Percentiles rank a stretch among this genome's conserved stretches.
Evolutionary conservation across 2,797 vertebrate genomes (phyloP).

Genomic region (Acipenser oxyrinchus): DNA sequence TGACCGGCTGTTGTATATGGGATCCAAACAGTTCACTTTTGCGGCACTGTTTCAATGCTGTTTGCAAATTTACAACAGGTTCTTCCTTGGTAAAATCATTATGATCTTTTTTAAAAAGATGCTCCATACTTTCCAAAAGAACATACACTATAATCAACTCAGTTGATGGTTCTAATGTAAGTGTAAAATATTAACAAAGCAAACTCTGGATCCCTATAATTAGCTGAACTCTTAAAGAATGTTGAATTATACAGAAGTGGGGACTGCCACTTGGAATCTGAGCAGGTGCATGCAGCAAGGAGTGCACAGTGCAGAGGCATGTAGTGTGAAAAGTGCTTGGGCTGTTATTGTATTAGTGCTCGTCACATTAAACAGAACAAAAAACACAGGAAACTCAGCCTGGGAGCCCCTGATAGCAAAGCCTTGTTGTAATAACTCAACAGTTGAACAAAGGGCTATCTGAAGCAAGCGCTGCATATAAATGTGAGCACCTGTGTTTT

Average conservation of each 20-base stretch:
- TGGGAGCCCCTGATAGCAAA: conserved; percentile 4
- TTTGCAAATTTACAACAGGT: no score
- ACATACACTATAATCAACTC: conserved; percentile 37
- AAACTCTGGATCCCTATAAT: conserved; percentile 37
- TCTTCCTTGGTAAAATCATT: no score
- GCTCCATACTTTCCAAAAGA: conserved; percentile 21
- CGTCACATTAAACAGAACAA: conserved; percentile 46
- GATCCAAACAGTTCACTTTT: no score
- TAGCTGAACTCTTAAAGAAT: conserved; percentile 33
- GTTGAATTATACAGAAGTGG: conserved; percentile 25
- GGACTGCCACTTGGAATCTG: background rate
- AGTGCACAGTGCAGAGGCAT: conserved; percentile 4
- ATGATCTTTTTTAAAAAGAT: no score
- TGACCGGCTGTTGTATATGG: no score
- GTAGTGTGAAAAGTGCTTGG: conserved; percentile 11
- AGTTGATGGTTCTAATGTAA: background rate
- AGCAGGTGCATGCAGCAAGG: background rate
- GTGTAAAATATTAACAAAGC: background rate
- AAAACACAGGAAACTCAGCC: conserved; percentile 8
- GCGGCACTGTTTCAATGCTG: no score
- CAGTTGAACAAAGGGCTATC: background rate
- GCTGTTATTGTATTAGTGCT: conserved; percentile 37
- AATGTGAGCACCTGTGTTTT: conserved; percentile 3
- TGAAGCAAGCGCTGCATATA: background rate
- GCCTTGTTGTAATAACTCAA: conserved; percentile 4